A percentile compares a stretch with the other conserved stretches of the same genome.
Evolutionary conservation across 2,888 invertebrate genomes (phyloP).

Genomic region (Xanthia icteritia): DNA sequence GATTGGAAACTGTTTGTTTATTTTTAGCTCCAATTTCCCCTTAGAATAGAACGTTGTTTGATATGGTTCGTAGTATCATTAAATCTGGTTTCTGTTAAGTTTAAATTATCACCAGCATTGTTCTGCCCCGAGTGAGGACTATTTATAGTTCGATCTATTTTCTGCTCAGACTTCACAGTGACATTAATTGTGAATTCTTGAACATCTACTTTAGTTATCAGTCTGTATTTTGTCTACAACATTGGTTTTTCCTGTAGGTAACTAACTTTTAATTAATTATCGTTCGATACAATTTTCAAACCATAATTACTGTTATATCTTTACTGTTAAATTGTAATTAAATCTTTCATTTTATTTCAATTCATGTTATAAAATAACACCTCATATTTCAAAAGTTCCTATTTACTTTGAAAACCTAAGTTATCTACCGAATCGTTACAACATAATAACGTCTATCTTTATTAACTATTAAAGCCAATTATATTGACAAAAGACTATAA

Average conservation of each 20-base stretch:
- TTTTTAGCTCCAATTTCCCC: slow-evolving; percentile 23
- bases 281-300: neutral
- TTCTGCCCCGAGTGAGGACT: slow-evolving; percentile 28
- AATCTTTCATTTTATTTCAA: neutral
- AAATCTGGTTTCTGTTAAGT: slow-evolving; percentile 33
- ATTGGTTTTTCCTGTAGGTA: neutral
- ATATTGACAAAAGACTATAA: neutral
- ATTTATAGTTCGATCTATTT: slow-evolving; percentile 52
- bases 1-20: slow-evolving; percentile 49
- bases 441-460: neutral
- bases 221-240: neutral
- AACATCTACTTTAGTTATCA: slow-evolving; percentile 17
- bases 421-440: neutral
- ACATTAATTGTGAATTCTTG: slow-evolving; percentile 44
- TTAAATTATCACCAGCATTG: slow-evolving; percentile 45
- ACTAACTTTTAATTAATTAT: neutral
- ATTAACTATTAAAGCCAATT: slow-evolving; percentile 9
- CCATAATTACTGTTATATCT: neutral
- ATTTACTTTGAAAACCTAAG: neutral
- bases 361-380: neutral
- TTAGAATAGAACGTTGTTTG: slow-evolving; percentile 16
- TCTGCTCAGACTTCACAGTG: slow-evolving; percentile 32
- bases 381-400: neutral
- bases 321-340: neutral
- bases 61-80: slow-evolving; percentile 22